Percentiles rank a stretch among this genome's conserved stretches.
Conservation (phyloP, 2,113 vertebrate genomes). For the Chaetodon trifascialis region DNA sequence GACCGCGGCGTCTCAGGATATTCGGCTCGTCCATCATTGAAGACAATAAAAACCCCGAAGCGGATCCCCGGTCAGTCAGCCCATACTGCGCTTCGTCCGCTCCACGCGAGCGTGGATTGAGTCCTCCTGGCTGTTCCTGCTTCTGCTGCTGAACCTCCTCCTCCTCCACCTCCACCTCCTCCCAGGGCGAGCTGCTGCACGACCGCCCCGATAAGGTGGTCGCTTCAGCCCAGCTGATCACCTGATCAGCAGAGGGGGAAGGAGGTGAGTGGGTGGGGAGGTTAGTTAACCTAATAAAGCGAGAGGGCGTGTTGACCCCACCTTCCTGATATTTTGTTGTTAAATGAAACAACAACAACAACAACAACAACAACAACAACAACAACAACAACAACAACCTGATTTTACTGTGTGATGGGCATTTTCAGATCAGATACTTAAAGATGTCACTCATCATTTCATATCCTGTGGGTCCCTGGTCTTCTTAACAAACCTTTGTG, state of each 20-base stretch:
- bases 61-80: slow-evolving; percentile 47
- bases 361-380: too few relatives aligned
- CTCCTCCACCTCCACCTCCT: slow-evolving; percentile 13
- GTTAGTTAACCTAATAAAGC: not conserved
- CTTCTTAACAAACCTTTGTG: not conserved
- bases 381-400: too few relatives aligned
- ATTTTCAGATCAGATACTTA: not conserved
- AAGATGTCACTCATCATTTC: not conserved
- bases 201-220: slow-evolving; percentile 6
- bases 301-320: not conserved
- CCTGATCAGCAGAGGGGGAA: slow-evolving; percentile 3
- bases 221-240: slow-evolving; percentile 30
- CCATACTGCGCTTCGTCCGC: slow-evolving; percentile 47
- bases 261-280: not conserved
- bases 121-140: slow-evolving; percentile 10
- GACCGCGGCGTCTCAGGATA: slow-evolving; percentile 83
- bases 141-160: not conserved
- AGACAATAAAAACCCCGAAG: not conserved
- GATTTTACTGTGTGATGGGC: not conserved
- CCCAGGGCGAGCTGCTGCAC: slow-evolving; percentile 28
- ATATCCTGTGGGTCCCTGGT: not conserved
- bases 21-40: slow-evolving; percentile 82
- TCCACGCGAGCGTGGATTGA: slow-evolving; percentile 11
- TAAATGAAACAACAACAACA: not conserved
- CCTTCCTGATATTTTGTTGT: slow-evolving; percentile 1